Base-by-base conservation (phyloP, 2,797 vertebrate species). In the Philypnodon macrostomus region DNA sequence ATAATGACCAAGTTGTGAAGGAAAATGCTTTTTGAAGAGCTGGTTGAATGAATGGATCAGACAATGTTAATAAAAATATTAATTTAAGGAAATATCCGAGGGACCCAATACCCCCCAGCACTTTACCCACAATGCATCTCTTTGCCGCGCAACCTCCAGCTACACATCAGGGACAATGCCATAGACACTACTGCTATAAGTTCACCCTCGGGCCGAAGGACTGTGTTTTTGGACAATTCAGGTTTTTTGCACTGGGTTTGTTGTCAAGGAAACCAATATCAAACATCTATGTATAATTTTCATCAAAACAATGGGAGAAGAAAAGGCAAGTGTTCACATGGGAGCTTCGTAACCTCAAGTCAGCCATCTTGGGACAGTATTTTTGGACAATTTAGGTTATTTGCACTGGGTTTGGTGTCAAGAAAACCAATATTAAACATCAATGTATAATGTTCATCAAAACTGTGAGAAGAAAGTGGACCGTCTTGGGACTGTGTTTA, bases 41-140 rank as follows among this genome's bases (percentile, higher is more conserved):
- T 58, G 73, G 65, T 79, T 56, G 51, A 74, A 74, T 52, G 53
- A 67, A 60, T 33, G 52, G 41, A 63, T 53, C 63, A 60, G 75
- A 67, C 47, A 61, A 59, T 67, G 58, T 53, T 30, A 50, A 47
- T 30, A 50, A 47, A 77, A 67, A 63, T 54, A 55, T 63, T 63
- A 58, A 75, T 63, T 71, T 70, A 71, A 84, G 62, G 70, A 84
- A 55, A 35, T 66, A 78, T 61, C 67, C 9, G 47, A 83, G 83
- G 83, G 84, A 87, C 70, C 57, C 65, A 1, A 67, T 70, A 77
- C 80, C 85, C 80, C 85, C 81, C 80, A 76, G 89, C 89, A 90
- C 90, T 90, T 90, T 90, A 91, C 78, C 83, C 81, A 80, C 63
- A 75, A 80, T 68, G 35, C 76, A 70, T 76, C 77, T 64, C 46